Evolutionary conservation across 2,888 invertebrate genomes (phyloP).

Genomic region (Crematogaster levior): DNA sequence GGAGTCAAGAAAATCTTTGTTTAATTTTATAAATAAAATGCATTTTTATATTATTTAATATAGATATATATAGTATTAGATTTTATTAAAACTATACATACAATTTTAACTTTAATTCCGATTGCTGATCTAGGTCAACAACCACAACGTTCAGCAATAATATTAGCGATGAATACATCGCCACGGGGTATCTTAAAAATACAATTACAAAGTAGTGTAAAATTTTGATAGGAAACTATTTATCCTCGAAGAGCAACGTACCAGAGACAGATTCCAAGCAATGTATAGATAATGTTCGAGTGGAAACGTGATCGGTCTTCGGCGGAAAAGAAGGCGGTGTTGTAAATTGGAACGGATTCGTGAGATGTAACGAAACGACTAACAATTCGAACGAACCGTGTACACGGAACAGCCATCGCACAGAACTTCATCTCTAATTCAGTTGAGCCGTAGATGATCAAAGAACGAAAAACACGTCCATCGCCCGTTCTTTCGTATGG

Average conservation of each 20-base stretch:
- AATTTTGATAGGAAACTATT: neutral
- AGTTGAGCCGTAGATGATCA: slow-evolving; percentile 68
- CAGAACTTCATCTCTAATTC: slow-evolving; percentile 66
- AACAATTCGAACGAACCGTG: slow-evolving; percentile 31
- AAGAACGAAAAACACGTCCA: slow-evolving; percentile 64
- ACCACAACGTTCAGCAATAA: neutral
- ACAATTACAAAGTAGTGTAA: neutral
- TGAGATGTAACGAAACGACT: slow-evolving; percentile 9
- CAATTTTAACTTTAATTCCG: neutral
- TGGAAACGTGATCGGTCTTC: slow-evolving; percentile 11
- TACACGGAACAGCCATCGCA: slow-evolving; percentile 33
- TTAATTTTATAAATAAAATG: neutral
- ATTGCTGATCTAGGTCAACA: neutral
- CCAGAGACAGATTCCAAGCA: neutral
- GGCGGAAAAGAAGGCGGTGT: slow-evolving; percentile 42
- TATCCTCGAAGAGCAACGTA: neutral
- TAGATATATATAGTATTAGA: neutral
- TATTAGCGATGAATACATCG: neutral
- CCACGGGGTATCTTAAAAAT: neutral
- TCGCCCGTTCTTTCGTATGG: slow-evolving; percentile 34
- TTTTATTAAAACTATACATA: neutral
- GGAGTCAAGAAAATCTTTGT: neutral
- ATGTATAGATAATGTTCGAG: neutral
- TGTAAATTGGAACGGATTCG: slow-evolving; percentile 2
- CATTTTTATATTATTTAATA: neutral